Percentiles rank a stretch among this genome's conserved stretches.
Evolutionary conservation across 2,113 vertebrate genomes (phyloP).

Genomic region (Phrynocephalus versicolor): DNA sequence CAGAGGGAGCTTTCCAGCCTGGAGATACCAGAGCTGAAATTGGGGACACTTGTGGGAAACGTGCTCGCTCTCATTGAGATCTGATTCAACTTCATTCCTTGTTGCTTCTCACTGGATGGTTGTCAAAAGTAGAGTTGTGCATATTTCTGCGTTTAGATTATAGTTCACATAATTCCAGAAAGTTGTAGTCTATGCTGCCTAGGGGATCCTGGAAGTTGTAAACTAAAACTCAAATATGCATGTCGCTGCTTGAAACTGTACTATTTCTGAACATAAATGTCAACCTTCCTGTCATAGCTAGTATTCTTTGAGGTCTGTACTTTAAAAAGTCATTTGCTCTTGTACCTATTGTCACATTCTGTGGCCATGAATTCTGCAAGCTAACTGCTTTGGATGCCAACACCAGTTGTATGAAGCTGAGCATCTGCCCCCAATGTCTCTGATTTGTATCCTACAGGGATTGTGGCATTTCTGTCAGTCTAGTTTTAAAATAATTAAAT

Average conservation of each 20-base stretch:
- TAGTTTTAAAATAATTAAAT: slow-evolving; percentile 11
- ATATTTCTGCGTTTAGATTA: no score
- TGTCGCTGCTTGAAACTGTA: no score
- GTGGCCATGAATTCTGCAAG: slow-evolving; percentile 1
- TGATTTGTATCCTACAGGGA: not conserved
- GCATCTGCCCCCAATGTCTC: not conserved
- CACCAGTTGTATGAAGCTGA: not conserved
- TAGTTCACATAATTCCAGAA: no score
- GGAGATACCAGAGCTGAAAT: not conserved
- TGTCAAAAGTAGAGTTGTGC: not conserved
- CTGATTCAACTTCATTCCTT: not conserved
- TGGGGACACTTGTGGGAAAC: not conserved
- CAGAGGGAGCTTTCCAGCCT: not conserved
- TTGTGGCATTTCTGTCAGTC: slow-evolving; percentile 3
- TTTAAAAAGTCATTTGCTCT: not conserved
- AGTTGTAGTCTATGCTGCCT: no score
- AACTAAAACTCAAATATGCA: no score
- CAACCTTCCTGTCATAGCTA: not conserved
- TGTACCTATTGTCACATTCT: not conserved
- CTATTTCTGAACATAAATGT: not conserved
- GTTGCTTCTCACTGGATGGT: not conserved
- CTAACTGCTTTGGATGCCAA: not conserved
- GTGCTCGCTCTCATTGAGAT: not conserved
- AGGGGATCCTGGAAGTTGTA: no score
- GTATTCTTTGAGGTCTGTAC: not conserved